A percentile compares a stretch with the other conserved stretches of the same genome.
phyloP scores from a whole-genome alignment of 2,113 vertebrate species.

The Odocoileus virginianus region DNA sequence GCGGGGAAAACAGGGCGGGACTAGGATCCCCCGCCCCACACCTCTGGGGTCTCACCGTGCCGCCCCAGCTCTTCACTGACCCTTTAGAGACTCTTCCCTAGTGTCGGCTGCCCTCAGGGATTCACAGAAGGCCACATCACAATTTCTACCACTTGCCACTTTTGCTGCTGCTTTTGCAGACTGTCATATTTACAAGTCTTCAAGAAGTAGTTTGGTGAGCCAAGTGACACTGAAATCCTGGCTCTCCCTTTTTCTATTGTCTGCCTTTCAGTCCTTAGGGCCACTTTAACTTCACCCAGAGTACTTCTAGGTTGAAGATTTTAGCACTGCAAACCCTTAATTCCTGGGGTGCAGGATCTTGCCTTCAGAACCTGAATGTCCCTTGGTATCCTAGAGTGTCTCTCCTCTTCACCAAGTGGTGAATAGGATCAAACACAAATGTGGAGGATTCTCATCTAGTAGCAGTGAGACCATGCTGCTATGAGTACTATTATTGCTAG shows the following conservation, averaged over 20 bases:
- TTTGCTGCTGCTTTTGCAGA: constrained; percentile 6
- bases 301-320: not conserved
- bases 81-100: not conserved
- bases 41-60: constrained; percentile 8
- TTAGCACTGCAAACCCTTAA: not conserved
- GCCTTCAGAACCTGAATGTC: not conserved
- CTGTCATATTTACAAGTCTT: constrained; percentile 7
- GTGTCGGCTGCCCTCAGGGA: not conserved
- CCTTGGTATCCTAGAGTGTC: not conserved
- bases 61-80: not conserved
- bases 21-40: constrained; percentile 38
- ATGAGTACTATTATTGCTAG: not conserved
- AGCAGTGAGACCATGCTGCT: not conserved
- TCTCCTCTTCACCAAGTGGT: not conserved
- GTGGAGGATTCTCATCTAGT: not conserved
- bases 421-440: not conserved
- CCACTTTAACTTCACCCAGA: not conserved
- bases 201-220: not conserved
- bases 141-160: not conserved
- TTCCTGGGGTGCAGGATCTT: not conserved
- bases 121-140: not conserved
- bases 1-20: constrained; percentile 35
- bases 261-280: not conserved
- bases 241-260: not conserved
- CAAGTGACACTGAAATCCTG: not conserved